Evolutionary conservation across 2,113 vertebrate species (phyloP), one percentile per base, ranked within the genome.

Genomic region (Alethe castanea): DNA sequence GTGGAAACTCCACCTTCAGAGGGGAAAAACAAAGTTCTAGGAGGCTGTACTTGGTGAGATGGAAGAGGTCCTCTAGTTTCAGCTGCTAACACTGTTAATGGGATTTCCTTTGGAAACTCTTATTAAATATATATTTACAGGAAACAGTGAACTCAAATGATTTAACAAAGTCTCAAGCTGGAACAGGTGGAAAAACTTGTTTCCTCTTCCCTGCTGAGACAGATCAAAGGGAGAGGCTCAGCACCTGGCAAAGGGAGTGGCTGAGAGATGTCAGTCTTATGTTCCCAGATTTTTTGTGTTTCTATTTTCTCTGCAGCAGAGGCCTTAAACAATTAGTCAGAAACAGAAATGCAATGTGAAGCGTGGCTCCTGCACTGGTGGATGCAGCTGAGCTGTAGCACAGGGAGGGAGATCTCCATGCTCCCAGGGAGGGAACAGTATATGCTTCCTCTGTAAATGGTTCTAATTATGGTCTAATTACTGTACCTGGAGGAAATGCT

Each of bases 381-480:
- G 14, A n/a, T 88, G 12, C 13, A 72, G 38, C 72, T 81, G 57
- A 78, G 44, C 35, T 7, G 3, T n/a, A 74, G 33, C 28, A 76
- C 1, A 0, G 19, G 13, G 36, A 71, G 44, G 22, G 60, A 91
- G 19, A 61, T 54, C 59, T 95, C 26, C 0, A 0, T 54, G 35
- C 80, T 93, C 69, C 35, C 71, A 76, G 28, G 38, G 52, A 83
- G 20, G 33, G 52, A 93, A 81, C 62, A 81, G 76, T 57, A 52
- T 47, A 73, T 66, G 19, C 28, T 90, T 80, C 67, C 71, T 86
- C 62, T 86, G 52, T 70, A 90, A 93, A 93, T 66, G 40, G 31
- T 40, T 91, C 61, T 84, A 93, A 97, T 96, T 93, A 72, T 64
- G 29, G 25, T 69, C 45, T 88, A 92, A 96, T 96, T 92, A 57